These are phyloP conservation scores for Dunckerocampus dactyliophorus DNA, from an alignment of 2,113 vertebrate genomes.

Conservation along the genomic window DNA sequence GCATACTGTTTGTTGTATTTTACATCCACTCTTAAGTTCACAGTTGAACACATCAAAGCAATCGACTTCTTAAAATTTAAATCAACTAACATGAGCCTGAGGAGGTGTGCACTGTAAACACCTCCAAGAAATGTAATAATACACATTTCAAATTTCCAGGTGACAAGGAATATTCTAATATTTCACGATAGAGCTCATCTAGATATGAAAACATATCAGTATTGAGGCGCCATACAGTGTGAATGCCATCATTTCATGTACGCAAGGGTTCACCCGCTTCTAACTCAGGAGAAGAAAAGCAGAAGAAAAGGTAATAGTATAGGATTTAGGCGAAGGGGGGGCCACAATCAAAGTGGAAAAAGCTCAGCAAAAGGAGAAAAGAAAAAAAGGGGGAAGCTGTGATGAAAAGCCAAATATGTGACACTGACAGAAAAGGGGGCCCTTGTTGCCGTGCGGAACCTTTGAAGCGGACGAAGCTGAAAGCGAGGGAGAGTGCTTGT, in stretches of 20 bases:
- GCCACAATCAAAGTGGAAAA: constrained; percentile 81
- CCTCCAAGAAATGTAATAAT: not conserved
- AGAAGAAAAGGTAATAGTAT: constrained; percentile 27
- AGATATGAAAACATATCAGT: not conserved
- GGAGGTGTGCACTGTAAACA: too few relatives aligned
- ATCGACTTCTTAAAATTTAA: too few relatives aligned
- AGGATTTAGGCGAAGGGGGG: constrained; percentile 25
- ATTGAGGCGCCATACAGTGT: too few relatives aligned
- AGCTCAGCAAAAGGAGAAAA: constrained; percentile 69
- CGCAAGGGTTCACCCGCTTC: constrained; percentile 38
- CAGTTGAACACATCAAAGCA: too few relatives aligned
- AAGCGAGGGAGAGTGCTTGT: constrained; percentile 19
- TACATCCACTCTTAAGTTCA: too few relatives aligned
- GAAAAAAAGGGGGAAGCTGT: constrained; percentile 35
- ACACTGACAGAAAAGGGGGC: constrained; percentile 66
- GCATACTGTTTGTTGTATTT: too few relatives aligned
- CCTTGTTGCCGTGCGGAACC: constrained; percentile 56
- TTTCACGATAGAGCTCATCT: too few relatives aligned
- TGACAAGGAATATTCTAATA: too few relatives aligned
- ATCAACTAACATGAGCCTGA: too few relatives aligned
- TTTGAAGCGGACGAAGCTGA: constrained; percentile 62
- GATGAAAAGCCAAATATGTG: constrained; percentile 70
- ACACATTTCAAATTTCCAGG: not conserved
- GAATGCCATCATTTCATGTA: constrained; percentile 27
- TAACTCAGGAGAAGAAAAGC: constrained; percentile 46